Base-by-base conservation (phyloP, 2,797 vertebrate species). In the Parauchenoglanis ngamensis region DNA sequence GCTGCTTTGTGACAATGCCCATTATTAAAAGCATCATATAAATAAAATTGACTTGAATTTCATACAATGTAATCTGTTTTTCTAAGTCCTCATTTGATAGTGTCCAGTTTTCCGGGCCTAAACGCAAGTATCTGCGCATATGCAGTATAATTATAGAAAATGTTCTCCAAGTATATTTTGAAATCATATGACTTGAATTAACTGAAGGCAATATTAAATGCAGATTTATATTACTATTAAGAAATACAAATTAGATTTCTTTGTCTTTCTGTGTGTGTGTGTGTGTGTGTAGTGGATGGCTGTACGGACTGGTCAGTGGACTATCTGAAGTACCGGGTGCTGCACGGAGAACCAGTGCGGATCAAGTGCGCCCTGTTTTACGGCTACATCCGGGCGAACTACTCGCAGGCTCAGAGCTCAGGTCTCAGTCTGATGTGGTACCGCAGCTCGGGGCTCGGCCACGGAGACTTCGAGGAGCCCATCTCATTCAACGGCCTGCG, bases 351-450 rank as follows among this genome's bases (percentile, higher is more conserved):
- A 94, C 98, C 98, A 6, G 98, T 99, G 93, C 96, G 97, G 92
- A 98, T 99, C 92, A 99, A 99, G 94, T 99, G 98, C 73, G 98
- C 98, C 75, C 96, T 99, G 84, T 99, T 99, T 96, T 99, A 99
- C 85, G 98, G 98, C 91, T 99, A 99, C 93, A 99, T 99, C 93
- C 96, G 98, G 93, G 97, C 98, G 90, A 99, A 99, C 96, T 99
- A 99, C 94, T 98, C 97, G 82, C 95, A 98, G 90, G 98, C 98
- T 21, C 98, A 99, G 96, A 98, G 98, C 87, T 97, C 97, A 93
- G 98, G 98, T 91, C 98, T 99, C 91, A 99, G 98, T 94, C 96
- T 99, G 93, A 99, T 99, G 98, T 99, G 98, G 98, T 99, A 99
- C 94, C 98, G 98, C 95, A 99, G 98, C 94, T 97, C 98, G 49